A percentile compares a stretch with the other conserved stretches of the same genome.
phyloP scores from a whole-genome alignment of 2,888 invertebrate species.

The Rhaphigaster nebulosa region DNA sequence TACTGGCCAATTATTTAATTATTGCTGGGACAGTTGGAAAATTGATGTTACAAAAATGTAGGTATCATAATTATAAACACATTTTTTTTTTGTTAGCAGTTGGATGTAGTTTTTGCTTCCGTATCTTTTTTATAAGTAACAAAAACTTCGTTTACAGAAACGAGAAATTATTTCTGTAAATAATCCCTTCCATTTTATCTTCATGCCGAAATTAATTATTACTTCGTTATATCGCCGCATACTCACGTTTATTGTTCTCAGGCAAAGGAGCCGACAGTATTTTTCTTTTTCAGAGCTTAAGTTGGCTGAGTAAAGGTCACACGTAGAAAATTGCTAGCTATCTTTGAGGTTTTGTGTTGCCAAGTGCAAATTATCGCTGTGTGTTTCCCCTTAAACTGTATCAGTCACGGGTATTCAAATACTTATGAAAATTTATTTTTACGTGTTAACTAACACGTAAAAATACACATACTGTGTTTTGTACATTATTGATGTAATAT shows the following conservation, averaged over 20 bases:
- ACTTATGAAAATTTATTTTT: background rate
- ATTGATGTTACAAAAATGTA: no score
- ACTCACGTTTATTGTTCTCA: background rate
- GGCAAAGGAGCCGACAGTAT: background rate
- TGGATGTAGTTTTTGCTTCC: no score
- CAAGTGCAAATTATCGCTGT: background rate
- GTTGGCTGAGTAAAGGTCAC: slow-evolving; percentile 3
- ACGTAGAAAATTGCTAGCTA: slow-evolving; percentile 40
- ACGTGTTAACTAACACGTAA: background rate
- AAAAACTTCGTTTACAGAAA: background rate
- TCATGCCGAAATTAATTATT: background rate
- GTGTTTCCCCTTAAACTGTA: background rate
- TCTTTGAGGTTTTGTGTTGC: slow-evolving; percentile 17
- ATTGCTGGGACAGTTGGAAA: no score
- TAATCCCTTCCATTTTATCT: background rate
- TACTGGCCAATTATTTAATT: no score
- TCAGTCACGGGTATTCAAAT: background rate
- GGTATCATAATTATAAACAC: no score
- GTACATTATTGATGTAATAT: no score
- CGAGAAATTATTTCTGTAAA: background rate
- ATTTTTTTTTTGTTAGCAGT: background rate
- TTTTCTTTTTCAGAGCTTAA: background rate
- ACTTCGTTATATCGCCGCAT: background rate
- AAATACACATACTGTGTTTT: no score
- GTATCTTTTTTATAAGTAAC: no score